These are phyloP conservation scores for Penaeus japonicus DNA, from an alignment of 1,140 invertebrate species.

Conservation along the genomic window DNA sequence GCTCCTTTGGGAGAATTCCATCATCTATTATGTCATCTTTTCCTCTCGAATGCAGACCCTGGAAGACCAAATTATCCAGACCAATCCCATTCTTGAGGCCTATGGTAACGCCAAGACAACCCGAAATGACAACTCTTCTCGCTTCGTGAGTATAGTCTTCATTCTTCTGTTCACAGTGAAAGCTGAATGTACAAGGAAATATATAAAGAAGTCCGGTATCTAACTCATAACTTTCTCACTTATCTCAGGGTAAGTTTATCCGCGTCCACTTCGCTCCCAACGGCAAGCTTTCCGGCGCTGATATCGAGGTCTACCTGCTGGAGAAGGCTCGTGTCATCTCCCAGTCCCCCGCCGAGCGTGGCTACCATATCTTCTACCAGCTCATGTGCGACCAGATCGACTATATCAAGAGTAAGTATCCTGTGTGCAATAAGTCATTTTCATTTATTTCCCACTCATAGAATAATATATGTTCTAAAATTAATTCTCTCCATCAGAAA, in stretches of 20 bases:
- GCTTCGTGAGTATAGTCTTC: constrained; percentile 84
- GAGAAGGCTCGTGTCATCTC: constrained; percentile 53
- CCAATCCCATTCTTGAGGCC: constrained; percentile 46
- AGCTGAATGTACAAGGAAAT: no score
- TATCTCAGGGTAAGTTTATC: constrained; percentile 83
- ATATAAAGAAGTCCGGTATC: no score
- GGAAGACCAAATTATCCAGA: constrained; percentile 64
- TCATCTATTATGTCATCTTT: no score
- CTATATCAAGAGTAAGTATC: constrained; percentile 71
- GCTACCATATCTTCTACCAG: constrained; percentile 56
- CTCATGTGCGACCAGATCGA: constrained; percentile 84
- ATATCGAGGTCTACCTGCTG: constrained; percentile 53
- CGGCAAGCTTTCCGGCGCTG: constrained; percentile 98
- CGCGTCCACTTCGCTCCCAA: constrained; percentile 99
- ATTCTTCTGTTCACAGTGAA: no score
- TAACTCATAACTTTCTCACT: no score
- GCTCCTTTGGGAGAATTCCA: no score
- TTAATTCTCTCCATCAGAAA: constrained; percentile 72
- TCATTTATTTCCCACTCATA: not conserved
- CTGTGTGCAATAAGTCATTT: not conserved
- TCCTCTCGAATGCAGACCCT: constrained; percentile 17
- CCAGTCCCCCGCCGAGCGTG: constrained; percentile 36
- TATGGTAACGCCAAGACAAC: constrained; percentile 73
- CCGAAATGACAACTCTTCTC: constrained; percentile 99
- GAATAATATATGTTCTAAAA: no score